phyloP scores from a whole-genome alignment of 1,140 invertebrate genomes.

The Ceratoteleas bidentatus region DNA sequence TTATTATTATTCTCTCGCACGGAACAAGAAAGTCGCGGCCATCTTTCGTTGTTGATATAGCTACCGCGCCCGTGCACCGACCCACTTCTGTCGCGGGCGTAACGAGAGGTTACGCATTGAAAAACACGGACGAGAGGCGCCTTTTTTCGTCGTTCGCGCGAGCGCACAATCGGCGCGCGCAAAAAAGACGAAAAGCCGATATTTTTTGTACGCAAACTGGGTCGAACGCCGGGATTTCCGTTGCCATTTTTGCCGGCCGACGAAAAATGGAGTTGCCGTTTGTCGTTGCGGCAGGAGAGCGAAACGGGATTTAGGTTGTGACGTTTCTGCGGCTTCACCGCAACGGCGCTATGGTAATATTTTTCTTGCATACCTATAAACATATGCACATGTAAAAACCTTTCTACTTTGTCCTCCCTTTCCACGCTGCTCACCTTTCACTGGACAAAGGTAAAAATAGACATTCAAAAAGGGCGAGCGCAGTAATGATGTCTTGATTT shows the following conservation, averaged over 20 bases:
- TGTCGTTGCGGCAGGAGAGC: not conserved
- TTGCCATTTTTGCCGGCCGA: not conserved
- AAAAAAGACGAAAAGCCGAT: conserved; percentile 6
- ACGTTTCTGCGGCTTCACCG: conserved; percentile 27
- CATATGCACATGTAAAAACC: conserved; percentile 58
- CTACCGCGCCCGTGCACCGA: conserved; percentile 78
- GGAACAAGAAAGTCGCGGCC: conserved; percentile 75
- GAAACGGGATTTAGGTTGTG: conserved; percentile 31
- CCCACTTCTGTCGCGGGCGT: conserved; percentile 74
- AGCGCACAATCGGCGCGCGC: not conserved
- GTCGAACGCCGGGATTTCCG: not conserved
- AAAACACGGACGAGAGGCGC: conserved; percentile 56
- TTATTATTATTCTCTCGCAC: conserved; percentile 77
- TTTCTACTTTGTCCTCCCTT: conserved; percentile 64
- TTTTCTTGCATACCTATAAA: conserved; percentile 46
- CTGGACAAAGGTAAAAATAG: not conserved
- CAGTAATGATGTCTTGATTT: no score
- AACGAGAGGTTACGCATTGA: conserved; percentile 69
- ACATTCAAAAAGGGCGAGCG: no score
- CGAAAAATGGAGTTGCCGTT: not conserved
- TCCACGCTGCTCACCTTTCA: conserved; percentile 58
- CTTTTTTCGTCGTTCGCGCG: conserved; percentile 28
- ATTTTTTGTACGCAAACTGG: not conserved
- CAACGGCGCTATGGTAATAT: conserved; percentile 23
- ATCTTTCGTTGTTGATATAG: conserved; percentile 74